Evolutionary conservation across 2,888 invertebrate genomes (phyloP), one percentile per base, ranked within the genome.

Genomic region (Sycophila texana): DNA sequence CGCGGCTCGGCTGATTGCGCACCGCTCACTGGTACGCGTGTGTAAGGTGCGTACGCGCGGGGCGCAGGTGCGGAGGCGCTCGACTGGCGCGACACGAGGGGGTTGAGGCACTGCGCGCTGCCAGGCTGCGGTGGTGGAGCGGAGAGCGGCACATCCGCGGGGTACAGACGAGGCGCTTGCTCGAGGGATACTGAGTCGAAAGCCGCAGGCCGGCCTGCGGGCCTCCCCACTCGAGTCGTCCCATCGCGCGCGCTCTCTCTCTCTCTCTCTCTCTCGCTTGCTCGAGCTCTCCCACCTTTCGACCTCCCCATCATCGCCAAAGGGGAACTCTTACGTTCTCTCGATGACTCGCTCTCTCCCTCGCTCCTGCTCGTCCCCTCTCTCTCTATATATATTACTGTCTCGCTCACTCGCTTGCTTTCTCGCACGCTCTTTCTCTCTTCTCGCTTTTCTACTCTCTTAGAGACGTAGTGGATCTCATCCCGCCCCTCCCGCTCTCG

Each of bases 131-230:
- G 49, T 51, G 47, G 70, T 74, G 77, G 70, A 75, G 66, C 75
- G 57, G 76, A 73, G 67, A 51, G 68, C 80, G 18, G 70, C 18
- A 18, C 76, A 83, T 87, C 85, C 86, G 83, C 90, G 89, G 91
- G 91, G 89, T 91, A 90, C 89, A 88, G 87, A 87, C 89, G 88
- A 88, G 89, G 88, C 90, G 90, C 90, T 91, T 89, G 90, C 90
- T 89, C 90, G 90, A 89, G 91, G 91, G 89, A 90, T 88, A 89
- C 89, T 89, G 90, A 90, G 87, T 87, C 85, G 87, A 76, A 75
- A 74, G 90, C 91, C 90, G 90, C 88, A 86, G 89, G 89, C 89
- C 88, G 89, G 88, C 90, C 90, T 89, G 88, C 89, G 90, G 88
- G 88, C 88, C 87, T 88, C 88, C 88, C 88, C 88, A 88, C 75